Evolutionary conservation across 2,797 vertebrate species (phyloP).

Genomic region (Acanthiza pusilla): DNA sequence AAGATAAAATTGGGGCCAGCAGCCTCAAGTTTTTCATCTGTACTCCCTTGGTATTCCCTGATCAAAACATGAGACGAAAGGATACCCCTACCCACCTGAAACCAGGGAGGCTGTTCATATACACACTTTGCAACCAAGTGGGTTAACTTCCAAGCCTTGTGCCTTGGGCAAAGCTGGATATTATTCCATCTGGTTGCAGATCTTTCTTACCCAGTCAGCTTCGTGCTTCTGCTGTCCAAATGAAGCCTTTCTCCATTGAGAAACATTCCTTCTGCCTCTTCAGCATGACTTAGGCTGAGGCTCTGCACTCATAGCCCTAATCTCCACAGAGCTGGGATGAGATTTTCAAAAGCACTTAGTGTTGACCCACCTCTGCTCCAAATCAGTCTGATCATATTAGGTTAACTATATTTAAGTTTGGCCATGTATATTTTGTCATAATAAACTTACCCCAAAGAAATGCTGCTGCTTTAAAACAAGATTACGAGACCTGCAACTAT

Average conservation of each 20-base stretch:
- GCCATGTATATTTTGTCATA: conserved; percentile 24
- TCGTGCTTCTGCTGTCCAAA: neutral
- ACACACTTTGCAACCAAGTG: neutral
- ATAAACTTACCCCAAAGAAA: conserved; percentile 47
- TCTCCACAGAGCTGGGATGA: conserved; percentile 11
- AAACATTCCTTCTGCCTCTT: neutral
- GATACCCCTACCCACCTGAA: neutral
- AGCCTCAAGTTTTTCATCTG: neutral
- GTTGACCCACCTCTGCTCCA: conserved; percentile 54
- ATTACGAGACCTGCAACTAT: neutral
- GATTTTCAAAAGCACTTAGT: conserved; percentile 48
- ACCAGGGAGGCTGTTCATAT: neutral
- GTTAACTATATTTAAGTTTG: conserved; percentile 33
- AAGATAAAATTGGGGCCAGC: neutral
- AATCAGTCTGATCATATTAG: conserved; percentile 55
- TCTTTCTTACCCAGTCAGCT: neutral
- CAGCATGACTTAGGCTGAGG: neutral
- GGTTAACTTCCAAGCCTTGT: neutral
- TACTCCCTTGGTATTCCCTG: neutral
- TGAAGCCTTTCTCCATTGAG: neutral
- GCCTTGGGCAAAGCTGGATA: neutral
- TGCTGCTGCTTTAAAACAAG: conserved; percentile 1
- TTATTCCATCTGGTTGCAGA: neutral
- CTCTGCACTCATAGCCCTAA: neutral
- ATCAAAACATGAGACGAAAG: neutral